phyloP scores from a whole-genome alignment of 2,888 invertebrate species.

The Microctonus hyperodae region DNA sequence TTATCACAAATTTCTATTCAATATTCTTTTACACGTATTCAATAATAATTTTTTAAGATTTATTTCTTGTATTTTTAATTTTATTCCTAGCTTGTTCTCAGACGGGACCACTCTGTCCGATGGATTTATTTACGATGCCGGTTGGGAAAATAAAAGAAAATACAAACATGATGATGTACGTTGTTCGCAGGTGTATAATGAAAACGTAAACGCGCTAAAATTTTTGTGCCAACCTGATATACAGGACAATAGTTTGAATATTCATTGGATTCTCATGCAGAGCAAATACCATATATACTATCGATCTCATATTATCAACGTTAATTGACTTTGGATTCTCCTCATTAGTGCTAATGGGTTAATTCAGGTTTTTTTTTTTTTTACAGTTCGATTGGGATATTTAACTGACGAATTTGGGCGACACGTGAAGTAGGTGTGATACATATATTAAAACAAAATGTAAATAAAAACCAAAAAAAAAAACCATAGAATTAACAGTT shows the following conservation, averaged over 20 bases:
- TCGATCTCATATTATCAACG: slow-evolving; percentile 55
- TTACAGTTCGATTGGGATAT: not conserved
- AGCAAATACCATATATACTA: slow-evolving; percentile 38
- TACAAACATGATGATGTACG: not conserved
- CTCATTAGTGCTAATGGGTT: slow-evolving; percentile 58
- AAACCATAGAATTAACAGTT: not conserved
- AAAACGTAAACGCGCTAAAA: not conserved
- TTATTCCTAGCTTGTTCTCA: not conserved
- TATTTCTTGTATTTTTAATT: not conserved
- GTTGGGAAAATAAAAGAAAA: not conserved
- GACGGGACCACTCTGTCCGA: slow-evolving; percentile 3
- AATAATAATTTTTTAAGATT: not conserved
- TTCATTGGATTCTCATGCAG: slow-evolving; percentile 51
- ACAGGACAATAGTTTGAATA: slow-evolving; percentile 55
- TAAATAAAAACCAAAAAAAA: not conserved
- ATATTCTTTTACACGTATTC: not conserved
- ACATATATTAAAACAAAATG: not conserved
- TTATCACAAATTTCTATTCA: slow-evolving; percentile 10
- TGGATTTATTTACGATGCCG: slow-evolving; percentile 22
- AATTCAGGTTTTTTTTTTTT: slow-evolving; percentile 48
- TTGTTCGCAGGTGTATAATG: not conserved
- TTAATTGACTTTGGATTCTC: slow-evolving; percentile 59
- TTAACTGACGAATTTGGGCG: slow-evolving; percentile 1
- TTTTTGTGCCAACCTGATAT: slow-evolving; percentile 48
- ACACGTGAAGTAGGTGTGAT: not conserved